Percentiles rank a stretch among this genome's conserved stretches.
These are phyloP conservation scores for Hartigia nigra DNA, from an alignment of 2,888 invertebrate genomes.

Conservation along the genomic window DNA sequence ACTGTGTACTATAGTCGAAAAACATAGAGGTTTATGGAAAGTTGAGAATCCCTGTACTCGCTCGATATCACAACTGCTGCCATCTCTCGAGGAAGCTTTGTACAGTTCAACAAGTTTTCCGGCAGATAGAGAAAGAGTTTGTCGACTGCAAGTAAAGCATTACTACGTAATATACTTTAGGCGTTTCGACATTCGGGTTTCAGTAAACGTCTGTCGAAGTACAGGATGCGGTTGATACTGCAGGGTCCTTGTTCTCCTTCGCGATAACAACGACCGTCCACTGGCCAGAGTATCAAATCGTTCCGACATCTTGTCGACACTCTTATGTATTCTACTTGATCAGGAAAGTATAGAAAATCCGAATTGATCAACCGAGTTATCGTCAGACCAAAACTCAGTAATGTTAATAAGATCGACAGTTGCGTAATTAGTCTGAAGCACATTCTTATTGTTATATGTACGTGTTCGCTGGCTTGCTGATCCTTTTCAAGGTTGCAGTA, in stretches of 20 bases:
- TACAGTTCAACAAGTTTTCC: not conserved
- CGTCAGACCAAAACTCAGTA: constrained; percentile 12
- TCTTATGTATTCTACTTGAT: constrained; percentile 42
- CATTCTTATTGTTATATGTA: constrained; percentile 9
- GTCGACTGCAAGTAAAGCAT: not conserved
- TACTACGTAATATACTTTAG: not conserved
- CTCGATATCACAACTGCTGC: not conserved
- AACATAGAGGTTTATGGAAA: not conserved
- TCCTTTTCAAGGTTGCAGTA: not conserved
- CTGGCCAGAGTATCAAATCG: constrained; percentile 40
- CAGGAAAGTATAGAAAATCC: constrained; percentile 44
- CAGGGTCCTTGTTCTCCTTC: constrained; percentile 50
- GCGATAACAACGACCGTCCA: constrained; percentile 40
- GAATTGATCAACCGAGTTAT: constrained; percentile 4
- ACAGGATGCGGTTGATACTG: constrained; percentile 39
- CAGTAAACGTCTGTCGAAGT: constrained; percentile 30
- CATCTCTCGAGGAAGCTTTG: not conserved
- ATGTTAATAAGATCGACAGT: constrained; percentile 16
- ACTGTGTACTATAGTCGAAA: not conserved
- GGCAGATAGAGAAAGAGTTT: not conserved
- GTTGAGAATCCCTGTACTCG: not conserved
- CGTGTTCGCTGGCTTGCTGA: not conserved
- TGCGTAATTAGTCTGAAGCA: constrained; percentile 1
- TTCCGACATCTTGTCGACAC: constrained; percentile 33
- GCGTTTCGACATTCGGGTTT: constrained; percentile 23